Conservation (phyloP, 2,113 vertebrate species). For the Hippotragus niger region DNA sequence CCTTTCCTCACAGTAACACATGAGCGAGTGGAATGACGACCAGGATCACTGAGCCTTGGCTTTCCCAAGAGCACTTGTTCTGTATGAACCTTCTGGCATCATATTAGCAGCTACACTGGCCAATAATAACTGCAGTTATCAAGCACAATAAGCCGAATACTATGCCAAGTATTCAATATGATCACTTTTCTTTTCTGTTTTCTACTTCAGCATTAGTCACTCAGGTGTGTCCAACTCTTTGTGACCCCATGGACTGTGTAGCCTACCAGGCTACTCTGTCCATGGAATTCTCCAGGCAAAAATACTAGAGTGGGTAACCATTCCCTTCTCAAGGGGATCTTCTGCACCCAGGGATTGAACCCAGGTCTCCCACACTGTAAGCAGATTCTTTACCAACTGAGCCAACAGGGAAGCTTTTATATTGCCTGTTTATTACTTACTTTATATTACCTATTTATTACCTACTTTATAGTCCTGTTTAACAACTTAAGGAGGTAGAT, state of each 20-base stretch:
- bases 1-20: background rate
- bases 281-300: background rate
- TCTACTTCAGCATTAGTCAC: background rate
- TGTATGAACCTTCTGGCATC: background rate
- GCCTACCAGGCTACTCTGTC: background rate
- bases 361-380: background rate
- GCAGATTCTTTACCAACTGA: background rate
- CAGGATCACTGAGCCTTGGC: background rate
- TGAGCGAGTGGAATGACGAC: background rate
- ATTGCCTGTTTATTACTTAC: background rate
- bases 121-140: background rate
- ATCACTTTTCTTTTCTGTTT: background rate
- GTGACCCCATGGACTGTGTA: background rate
- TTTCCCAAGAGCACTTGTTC: background rate
- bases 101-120: background rate
- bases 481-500: background rate
- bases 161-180: background rate
- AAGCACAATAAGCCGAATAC: background rate
- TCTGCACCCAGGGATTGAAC: background rate
- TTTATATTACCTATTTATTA: background rate
- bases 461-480: background rate
- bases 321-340: background rate
- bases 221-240: background rate
- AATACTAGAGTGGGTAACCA: background rate
- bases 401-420: background rate